Evolutionary conservation across 2,888 invertebrate species (phyloP).

Genomic region (Nasonia oneida): DNA sequence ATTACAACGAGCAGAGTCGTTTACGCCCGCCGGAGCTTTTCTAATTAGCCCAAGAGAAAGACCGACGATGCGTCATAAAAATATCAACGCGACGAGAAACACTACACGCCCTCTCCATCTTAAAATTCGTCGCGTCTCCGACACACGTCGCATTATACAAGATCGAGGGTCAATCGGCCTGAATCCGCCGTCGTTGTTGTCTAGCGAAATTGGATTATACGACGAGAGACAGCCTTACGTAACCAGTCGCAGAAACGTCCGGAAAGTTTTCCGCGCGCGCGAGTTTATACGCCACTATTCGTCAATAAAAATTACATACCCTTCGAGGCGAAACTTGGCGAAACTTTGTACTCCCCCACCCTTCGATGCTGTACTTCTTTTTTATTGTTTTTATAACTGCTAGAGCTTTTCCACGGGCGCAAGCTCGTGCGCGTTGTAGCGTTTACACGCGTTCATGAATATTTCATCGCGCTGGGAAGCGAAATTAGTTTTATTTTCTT

Average conservation of each 20-base stretch:
- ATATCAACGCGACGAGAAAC: background rate
- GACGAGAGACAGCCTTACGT: slow-evolving; percentile 23
- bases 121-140: background rate
- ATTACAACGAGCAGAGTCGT: background rate
- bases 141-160: slow-evolving; percentile 7
- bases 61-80: background rate
- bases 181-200: slow-evolving; percentile 37
- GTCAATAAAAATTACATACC: slow-evolving; percentile 58
- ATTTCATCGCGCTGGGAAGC: slow-evolving; percentile 46
- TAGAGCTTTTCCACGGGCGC: background rate
- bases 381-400: slow-evolving; percentile 51
- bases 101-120: background rate
- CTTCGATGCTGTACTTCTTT: background rate
- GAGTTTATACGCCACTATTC: slow-evolving; percentile 47
- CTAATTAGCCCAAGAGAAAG: background rate
- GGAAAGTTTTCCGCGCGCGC: slow-evolving; percentile 45
- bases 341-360: slow-evolving; percentile 40
- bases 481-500: slow-evolving; percentile 49
- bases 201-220: slow-evolving; percentile 39
- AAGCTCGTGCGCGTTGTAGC: background rate
- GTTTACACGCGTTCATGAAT: slow-evolving; percentile 56
- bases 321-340: slow-evolving; percentile 45
- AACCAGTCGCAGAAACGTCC: slow-evolving; percentile 46
- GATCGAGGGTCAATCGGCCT: slow-evolving; percentile 47
- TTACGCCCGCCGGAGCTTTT: background rate